Evolutionary conservation across 2,797 vertebrate species (phyloP).

Genomic region (Enteromius paludinosus): DNA sequence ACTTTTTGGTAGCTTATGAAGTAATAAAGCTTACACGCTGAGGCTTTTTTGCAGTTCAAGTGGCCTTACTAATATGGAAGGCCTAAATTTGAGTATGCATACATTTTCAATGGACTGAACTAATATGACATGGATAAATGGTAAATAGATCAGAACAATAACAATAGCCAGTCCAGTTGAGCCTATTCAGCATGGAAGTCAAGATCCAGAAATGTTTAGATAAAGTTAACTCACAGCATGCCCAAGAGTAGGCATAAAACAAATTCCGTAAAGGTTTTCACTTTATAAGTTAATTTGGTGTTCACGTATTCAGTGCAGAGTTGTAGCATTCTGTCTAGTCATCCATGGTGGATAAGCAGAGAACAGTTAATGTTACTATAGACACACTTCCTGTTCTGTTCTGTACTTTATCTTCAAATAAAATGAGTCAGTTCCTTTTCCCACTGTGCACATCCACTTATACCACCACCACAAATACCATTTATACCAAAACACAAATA

Average conservation of each 20-base stretch:
- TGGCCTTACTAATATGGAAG: neutral
- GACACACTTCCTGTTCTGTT: slow-evolving; percentile 82
- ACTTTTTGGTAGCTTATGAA: neutral
- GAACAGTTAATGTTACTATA: slow-evolving; percentile 80
- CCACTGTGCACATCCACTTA: slow-evolving; percentile 76
- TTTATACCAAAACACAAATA: slow-evolving; percentile 64
- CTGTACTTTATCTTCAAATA: slow-evolving; percentile 84
- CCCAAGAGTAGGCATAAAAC: neutral
- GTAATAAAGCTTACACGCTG: neutral
- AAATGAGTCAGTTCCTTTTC: slow-evolving; percentile 75
- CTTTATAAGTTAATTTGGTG: neutral
- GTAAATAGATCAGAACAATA: neutral
- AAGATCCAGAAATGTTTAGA: slow-evolving; percentile 1
- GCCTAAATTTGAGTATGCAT: neutral
- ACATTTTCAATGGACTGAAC: neutral
- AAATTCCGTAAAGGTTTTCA: neutral
- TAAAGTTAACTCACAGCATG: neutral
- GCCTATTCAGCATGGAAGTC: neutral
- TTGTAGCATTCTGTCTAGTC: slow-evolving; percentile 72
- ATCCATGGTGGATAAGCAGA: slow-evolving; percentile 74
- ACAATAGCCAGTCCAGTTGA: neutral
- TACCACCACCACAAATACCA: slow-evolving; percentile 54
- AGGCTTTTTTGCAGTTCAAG: neutral
- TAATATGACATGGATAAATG: neutral
- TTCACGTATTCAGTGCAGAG: neutral